Conservation (phyloP, 2,888 invertebrate genomes). For the Autographa pulchrina region DNA sequence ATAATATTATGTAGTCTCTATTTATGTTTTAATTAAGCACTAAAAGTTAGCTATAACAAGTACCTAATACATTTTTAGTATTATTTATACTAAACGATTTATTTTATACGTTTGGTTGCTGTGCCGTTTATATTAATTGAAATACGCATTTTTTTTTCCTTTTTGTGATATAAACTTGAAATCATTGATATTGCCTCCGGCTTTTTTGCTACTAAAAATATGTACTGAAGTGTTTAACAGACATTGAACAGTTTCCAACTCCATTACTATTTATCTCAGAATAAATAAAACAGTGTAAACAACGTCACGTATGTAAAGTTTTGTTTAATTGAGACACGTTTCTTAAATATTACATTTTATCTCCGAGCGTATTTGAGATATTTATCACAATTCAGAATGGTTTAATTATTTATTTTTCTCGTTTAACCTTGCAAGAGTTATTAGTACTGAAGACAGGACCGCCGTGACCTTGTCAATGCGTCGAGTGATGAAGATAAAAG, state of each 20-base stretch:
- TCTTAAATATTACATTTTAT: not conserved
- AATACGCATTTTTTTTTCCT: not conserved
- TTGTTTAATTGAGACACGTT: conserved; percentile 3
- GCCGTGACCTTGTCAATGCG: conserved; percentile 73
- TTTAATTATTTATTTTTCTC: conserved; percentile 50
- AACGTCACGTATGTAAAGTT: not conserved
- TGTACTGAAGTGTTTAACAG: not conserved
- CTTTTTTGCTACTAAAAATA: not conserved
- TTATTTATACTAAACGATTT: not conserved
- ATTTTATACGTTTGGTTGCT: not conserved
- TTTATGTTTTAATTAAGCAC: not conserved
- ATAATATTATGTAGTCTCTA: too few relatives aligned
- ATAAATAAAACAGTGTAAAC: not conserved
- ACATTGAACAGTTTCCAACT: not conserved
- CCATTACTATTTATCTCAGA: not conserved
- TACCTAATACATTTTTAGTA: not conserved
- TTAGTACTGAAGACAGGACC: conserved; percentile 59
- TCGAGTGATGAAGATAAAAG: conserved; percentile 71
- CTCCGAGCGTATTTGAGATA: not conserved
- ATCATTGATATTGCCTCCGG: not conserved
- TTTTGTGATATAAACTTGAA: not conserved
- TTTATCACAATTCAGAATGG: conserved; percentile 37
- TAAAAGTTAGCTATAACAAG: not conserved
- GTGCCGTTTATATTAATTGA: not conserved
- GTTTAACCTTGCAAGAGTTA: conserved; percentile 55